Percentiles rank a stretch among this genome's conserved stretches.
These are phyloP conservation scores for Kuschelorhynchus macadamiae DNA, from an alignment of 2,888 invertebrate genomes.

Conservation along the genomic window DNA sequence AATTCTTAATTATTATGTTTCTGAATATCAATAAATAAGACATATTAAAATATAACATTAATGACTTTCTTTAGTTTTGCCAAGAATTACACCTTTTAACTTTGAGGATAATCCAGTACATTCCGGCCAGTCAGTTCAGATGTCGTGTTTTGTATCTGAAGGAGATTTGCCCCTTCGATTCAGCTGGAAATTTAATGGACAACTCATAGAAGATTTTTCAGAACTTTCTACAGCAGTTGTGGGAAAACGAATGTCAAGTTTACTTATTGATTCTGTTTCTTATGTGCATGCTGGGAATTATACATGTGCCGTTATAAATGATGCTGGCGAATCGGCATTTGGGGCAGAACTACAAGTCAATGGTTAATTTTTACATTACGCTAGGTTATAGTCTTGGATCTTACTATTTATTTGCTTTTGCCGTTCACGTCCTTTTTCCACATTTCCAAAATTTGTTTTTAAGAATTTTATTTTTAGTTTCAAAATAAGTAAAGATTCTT, in stretches of 20 bases:
- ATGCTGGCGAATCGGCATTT: slow-evolving; percentile 59
- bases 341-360: slow-evolving; percentile 76
- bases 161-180: slow-evolving; percentile 77
- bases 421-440: too few species aligned
- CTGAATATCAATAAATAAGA: too few species aligned
- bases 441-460: too few species aligned
- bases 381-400: too few species aligned
- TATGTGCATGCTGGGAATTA: slow-evolving; percentile 82
- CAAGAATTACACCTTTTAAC: slow-evolving; percentile 76
- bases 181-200: slow-evolving; percentile 74
- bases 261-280: slow-evolving; percentile 77
- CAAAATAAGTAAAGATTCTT: too few species aligned
- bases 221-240: slow-evolving; percentile 60
- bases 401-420: too few species aligned
- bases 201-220: slow-evolving; percentile 59
- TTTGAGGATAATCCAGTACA: slow-evolving; percentile 77
- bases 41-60: too few species aligned
- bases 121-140: slow-evolving; percentile 74
- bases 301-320: slow-evolving; percentile 76
- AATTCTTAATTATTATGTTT: too few species aligned
- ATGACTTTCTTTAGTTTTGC: slow-evolving; percentile 73
- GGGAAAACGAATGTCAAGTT: slow-evolving; percentile 70
- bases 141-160: slow-evolving; percentile 75
- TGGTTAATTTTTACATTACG: too few species aligned
- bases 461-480: too few species aligned